phyloP scores from a whole-genome alignment of 2,888 invertebrate genomes.

The Lasioglossum oenotherae region DNA sequence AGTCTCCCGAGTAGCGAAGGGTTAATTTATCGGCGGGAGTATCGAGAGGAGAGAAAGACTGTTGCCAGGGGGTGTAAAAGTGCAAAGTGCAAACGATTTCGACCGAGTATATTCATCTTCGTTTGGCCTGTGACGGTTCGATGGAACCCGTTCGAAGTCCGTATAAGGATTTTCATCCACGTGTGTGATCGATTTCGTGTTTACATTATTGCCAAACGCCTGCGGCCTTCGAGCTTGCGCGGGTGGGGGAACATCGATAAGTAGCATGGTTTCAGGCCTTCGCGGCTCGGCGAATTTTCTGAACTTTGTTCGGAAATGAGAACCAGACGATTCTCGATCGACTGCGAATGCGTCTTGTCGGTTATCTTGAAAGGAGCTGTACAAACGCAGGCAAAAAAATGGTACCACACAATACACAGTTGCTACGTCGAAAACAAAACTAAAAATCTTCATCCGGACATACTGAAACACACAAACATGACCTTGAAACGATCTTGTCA shows the following conservation, averaged over 20 bases:
- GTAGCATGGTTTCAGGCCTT: neutral
- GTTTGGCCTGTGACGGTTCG: neutral
- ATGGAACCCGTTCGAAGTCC: neutral
- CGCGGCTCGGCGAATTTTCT: neutral
- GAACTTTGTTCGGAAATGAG: neutral
- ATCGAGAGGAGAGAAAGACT: neutral
- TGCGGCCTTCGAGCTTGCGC: neutral
- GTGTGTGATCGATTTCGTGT: neutral
- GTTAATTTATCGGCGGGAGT: neutral
- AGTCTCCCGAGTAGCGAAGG: neutral
- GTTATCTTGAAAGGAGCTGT: neutral
- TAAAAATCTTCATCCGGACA: too few species aligned
- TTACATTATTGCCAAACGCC: neutral
- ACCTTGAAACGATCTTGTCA: neutral
- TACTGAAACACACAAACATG: neutral
- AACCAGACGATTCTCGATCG: neutral
- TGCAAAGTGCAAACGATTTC: neutral
- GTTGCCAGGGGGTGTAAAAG: neutral
- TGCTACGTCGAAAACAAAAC: too few species aligned
- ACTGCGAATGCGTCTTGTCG: neutral
- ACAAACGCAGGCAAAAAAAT: too few species aligned
- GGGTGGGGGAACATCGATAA: neutral
- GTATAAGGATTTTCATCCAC: neutral
- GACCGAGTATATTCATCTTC: neutral
- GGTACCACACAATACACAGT: too few species aligned